phyloP scores from a whole-genome alignment of 1,140 invertebrate species.

The Vanessa atalanta region DNA sequence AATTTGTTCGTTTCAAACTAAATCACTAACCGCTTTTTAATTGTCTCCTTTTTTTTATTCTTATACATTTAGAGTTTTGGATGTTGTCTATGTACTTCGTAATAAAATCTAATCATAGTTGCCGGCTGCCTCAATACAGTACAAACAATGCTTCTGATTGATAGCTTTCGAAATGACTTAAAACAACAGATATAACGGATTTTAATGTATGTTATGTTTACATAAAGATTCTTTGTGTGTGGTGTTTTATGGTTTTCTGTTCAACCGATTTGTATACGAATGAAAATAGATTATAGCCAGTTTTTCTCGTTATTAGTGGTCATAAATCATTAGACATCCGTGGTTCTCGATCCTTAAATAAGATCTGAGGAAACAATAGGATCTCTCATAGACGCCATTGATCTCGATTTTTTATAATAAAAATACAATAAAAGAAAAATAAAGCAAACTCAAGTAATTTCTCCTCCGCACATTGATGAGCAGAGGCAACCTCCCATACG shows the following conservation, averaged over 20 bases:
- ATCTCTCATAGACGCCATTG: constrained; percentile 9
- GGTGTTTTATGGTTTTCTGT: constrained; percentile 80
- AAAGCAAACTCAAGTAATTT: no score
- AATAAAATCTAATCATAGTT: constrained; percentile 66
- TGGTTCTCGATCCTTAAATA: constrained; percentile 67
- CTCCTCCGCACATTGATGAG: no score
- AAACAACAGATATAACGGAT: constrained; percentile 79
- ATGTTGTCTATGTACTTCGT: constrained; percentile 28
- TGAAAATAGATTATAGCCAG: constrained; percentile 80
- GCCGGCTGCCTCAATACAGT: constrained; percentile 54
- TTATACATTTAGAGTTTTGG: background rate
- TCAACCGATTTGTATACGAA: constrained; percentile 79
- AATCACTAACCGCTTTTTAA: constrained; percentile 64
- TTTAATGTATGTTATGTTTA: constrained; percentile 79
- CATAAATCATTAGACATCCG: constrained; percentile 77
- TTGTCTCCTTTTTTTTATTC: constrained; percentile 51
- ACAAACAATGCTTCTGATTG: constrained; percentile 71
- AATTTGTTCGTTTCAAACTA: constrained; percentile 69
- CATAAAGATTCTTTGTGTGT: constrained; percentile 81
- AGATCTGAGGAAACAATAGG: constrained; percentile 62
- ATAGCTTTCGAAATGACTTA: constrained; percentile 78
- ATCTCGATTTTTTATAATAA: background rate
- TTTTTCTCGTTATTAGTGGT: constrained; percentile 79
- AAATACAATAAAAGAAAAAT: background rate
- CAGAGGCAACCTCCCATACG: no score